phyloP scores from a whole-genome alignment of 2,113 vertebrate genomes.

The Chrysochloris asiatica region DNA sequence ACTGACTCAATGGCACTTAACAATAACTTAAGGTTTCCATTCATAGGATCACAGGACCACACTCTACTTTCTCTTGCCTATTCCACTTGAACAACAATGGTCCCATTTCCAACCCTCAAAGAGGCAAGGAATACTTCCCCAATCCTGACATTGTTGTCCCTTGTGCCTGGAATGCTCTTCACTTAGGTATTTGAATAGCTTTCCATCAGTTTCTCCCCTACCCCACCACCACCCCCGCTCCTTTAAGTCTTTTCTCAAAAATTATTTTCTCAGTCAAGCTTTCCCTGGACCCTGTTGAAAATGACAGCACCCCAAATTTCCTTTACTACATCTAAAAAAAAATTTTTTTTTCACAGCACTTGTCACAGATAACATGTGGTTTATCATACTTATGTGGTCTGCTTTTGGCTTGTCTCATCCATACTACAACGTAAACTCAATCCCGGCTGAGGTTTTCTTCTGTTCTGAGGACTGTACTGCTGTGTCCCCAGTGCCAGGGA shows the following conservation, averaged over 20 bases:
- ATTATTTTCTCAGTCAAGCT: neutral
- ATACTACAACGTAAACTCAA: neutral
- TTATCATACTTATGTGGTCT: neutral
- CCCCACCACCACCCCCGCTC: too few relatives aligned
- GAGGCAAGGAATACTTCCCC: too few relatives aligned
- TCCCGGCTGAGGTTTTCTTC: neutral
- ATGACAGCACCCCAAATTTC: too few relatives aligned
- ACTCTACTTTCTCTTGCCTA: neutral
- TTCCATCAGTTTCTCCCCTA: fast-evolving
- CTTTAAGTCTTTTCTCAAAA: neutral
- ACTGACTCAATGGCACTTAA: too few relatives aligned
- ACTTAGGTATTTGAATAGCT: neutral
- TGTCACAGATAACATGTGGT: neutral
- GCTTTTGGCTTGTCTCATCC: neutral
- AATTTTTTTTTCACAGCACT: too few relatives aligned
- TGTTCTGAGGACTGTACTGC: neutral
- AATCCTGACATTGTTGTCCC: neutral
- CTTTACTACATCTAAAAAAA: too few relatives aligned
- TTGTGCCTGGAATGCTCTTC: neutral
- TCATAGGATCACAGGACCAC: neutral
- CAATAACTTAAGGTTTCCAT: too few relatives aligned
- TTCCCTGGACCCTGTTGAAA: neutral
- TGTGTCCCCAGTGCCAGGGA: neutral
- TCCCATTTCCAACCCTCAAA: neutral
- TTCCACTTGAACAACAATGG: too few relatives aligned